Percentiles rank a stretch among this genome's conserved stretches.
Evolutionary conservation across 2,113 vertebrate species (phyloP).

Genomic region (Chrysemys picta): DNA sequence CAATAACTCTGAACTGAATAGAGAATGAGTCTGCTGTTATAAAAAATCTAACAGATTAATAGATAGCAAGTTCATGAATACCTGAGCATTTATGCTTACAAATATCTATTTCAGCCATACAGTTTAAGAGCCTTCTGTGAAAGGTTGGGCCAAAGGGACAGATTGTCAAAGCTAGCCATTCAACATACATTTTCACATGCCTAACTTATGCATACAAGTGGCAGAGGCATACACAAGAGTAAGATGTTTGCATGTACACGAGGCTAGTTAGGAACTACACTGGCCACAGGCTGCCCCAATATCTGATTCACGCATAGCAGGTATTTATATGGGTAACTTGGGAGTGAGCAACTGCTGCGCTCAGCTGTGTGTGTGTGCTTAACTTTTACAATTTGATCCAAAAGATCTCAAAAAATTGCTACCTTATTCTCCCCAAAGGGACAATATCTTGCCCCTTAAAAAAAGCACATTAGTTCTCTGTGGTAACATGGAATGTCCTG

Average conservation of each 20-base stretch:
- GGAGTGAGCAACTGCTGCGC: not conserved
- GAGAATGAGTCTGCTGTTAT: not conserved
- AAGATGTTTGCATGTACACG: rapidly evolving
- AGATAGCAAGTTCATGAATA: rapidly evolving
- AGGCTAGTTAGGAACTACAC: not conserved
- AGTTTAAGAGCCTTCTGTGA: not conserved
- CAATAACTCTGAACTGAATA: rapidly evolving
- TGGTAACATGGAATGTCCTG: not conserved
- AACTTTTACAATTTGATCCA: not conserved
- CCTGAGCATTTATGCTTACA: rapidly evolving
- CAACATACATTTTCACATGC: not conserved
- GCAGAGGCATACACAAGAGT: not conserved
- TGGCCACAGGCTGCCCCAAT: rapidly evolving
- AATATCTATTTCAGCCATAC: rapidly evolving
- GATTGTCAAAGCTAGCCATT: not conserved
- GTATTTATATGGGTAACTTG: not conserved
- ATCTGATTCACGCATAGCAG: rapidly evolving
- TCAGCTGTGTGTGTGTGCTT: not conserved
- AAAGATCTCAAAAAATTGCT: not conserved
- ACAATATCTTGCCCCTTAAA: not conserved
- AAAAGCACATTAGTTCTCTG: not conserved
- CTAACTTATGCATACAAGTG: rapidly evolving
- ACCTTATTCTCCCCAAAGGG: not conserved
- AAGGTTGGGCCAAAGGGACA: not conserved
- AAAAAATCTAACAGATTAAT: not conserved